A percentile compares a stretch with the other conserved stretches of the same genome.
Conservation (phyloP, 2,797 vertebrate species). For the Megaceryle alcyon region DNA sequence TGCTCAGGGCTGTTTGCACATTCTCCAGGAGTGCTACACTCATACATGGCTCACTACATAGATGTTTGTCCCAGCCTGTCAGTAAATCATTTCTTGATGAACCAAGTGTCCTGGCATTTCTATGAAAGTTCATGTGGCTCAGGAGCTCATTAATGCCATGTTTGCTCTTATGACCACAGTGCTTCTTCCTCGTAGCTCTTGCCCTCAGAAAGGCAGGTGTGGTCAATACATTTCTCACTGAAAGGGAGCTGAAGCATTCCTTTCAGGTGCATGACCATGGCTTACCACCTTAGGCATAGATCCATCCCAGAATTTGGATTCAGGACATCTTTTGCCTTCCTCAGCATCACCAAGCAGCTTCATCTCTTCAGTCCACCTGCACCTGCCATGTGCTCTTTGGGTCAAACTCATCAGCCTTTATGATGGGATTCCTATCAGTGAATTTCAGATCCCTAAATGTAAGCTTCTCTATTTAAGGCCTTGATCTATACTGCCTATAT, state of each 20-base stretch:
- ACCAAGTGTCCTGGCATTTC: background rate
- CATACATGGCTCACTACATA: accelerated
- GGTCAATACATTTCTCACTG: background rate
- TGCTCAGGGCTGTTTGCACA: background rate
- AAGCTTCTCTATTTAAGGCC: background rate
- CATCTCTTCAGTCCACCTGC: background rate
- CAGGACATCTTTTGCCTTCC: background rate
- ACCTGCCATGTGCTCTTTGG: background rate
- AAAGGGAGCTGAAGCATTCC: background rate
- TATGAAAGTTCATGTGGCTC: background rate
- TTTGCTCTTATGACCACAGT: background rate
- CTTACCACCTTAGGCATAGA: background rate
- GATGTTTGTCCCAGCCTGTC: background rate
- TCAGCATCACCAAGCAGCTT: background rate
- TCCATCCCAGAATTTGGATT: background rate
- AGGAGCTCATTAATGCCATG: background rate
- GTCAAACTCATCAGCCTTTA: background rate
- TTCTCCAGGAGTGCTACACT: background rate
- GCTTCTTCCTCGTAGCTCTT: background rate
- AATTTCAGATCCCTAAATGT: background rate
- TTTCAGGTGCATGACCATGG: accelerated
- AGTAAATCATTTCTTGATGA: background rate
- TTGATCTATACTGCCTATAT: background rate
- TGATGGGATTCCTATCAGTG: background rate
- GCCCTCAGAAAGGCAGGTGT: background rate